Evolutionary conservation across 1,140 invertebrate species (phyloP), one percentile per base, ranked within the genome.

Genomic region (Lucilia sericata): DNA sequence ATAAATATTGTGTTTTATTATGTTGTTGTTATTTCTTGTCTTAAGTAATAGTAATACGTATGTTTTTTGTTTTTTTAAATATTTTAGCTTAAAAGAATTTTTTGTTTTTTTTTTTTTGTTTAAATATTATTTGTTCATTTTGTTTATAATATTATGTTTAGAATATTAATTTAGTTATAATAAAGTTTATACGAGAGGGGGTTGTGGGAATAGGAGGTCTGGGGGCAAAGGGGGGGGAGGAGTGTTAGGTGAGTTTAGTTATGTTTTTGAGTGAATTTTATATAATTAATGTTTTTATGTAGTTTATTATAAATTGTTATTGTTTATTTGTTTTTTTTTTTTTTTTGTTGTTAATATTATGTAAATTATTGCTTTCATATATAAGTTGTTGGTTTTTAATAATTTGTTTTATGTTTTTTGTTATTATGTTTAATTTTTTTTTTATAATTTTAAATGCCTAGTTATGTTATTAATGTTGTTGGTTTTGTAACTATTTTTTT

Each of bases 321-420:
- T 78, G 5, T 17, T 47, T 47, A 17, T 78, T 47, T 78, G 12
- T 19, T 47, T 42, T 36, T 49, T n/a, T 80, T 80, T 80, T n/a
- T 17, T 34, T 36, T 75, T 36, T 49, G n/a, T n/a, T 30, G 25
- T 49, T 51, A 42, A 42, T 47, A 51, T 80, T 19, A 80, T 80
- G 76, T 80, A 80, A 80, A 80, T 80, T 80, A 80, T 80, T 80
- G 76, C 76, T 80, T 80, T 80, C 76, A 80, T 80, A 80, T 80
- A 80, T 80, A 80, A 80, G 47, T 78, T 42, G n/a, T 78, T 30
- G 25, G 25, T 30, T 78, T 80, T 49, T 80, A 49, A 49, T 80
- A 49, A 30, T 30, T 30, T 30, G 25, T 30, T 30, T 30, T 30
- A 30, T 30, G 25, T 30, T 80, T 80, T 51, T n/a, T 78, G 5